Base-by-base conservation (phyloP, 2,888 invertebrate species). In the Horisme vitalbata region DNA sequence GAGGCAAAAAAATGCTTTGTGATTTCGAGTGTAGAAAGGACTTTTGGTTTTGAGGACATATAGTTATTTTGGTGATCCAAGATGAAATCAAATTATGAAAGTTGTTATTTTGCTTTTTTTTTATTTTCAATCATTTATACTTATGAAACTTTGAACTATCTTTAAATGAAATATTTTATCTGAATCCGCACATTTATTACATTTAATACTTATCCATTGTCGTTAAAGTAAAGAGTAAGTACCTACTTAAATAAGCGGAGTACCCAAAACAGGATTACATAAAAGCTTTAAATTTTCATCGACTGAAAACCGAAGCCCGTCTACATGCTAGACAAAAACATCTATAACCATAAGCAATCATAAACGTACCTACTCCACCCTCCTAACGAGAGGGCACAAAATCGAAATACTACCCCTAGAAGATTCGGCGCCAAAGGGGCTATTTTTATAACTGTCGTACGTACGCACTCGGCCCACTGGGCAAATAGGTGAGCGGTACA, bases 381-480 rank as follows among this genome's bases (percentile, higher is more conserved):
- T 65, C 68, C 72, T 83, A 83, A 83, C 82, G 73, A 83, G 83
- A 82, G 83, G 73, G 75, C 71, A 76, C 77, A 79, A 85, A 83
- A 83, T 85, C 83, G 83, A 83, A 84, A 83, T 81, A 78, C 81
- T 75, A 69, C 76, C 83, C 83, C 80, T 75, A 82, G 84, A 84
- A 85, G 85, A 86, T 84, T 85, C 83, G 85, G 85, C 84, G 83
- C 84, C 86, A 79, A 85, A 84, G 87, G 87, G 87, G 86, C 87
- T 87, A 89, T 89, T 89, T 89, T 89, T 89, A 89, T 87, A 86
- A 86, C 82, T 85, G 85, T 83, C 87, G 83, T 83, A 86, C 84
- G 84, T 87, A 87, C 81, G 81, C 83, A 80, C 71, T 68, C 81
- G 82, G 80, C 83, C 86, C 84, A 85, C 79, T 86, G 86, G 80